Evolutionary conservation across 2,797 vertebrate species (phyloP).

Genomic region (Percopsis omiscomaycus): DNA sequence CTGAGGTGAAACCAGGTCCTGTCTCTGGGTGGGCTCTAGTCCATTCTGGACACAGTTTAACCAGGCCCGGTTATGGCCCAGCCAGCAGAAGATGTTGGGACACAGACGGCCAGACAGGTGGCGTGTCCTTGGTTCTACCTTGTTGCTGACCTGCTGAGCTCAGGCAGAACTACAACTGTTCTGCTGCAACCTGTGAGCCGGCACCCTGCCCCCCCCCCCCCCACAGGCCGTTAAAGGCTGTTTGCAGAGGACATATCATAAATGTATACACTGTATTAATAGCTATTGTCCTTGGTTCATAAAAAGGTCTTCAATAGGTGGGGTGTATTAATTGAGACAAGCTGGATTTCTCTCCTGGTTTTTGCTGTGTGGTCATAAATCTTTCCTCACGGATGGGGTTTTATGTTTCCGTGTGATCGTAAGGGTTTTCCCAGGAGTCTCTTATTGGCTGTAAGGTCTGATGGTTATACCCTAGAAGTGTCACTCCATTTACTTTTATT

Average conservation of each 20-base stretch:
- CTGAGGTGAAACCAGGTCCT: conserved; percentile 34
- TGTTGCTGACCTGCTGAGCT: conserved; percentile 17
- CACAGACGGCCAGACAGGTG: conserved; percentile 41
- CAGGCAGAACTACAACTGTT: conserved; percentile 34
- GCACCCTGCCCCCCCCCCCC: too few species aligned
- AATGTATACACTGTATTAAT: conserved; percentile 10
- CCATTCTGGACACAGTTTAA: conserved; percentile 31
- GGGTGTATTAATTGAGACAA: conserved; percentile 33
- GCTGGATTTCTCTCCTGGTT: background rate
- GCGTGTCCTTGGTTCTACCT: conserved; percentile 35
- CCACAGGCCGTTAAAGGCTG: conserved; percentile 70
- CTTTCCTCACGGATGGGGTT: conserved; percentile 36
- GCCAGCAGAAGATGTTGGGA: conserved; percentile 21
- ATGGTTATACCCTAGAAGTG: conserved; percentile 34
- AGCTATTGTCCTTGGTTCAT: conserved; percentile 17
- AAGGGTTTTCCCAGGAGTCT: conserved; percentile 9
- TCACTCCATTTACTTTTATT: too few species aligned
- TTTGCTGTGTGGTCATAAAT: conserved; percentile 9
- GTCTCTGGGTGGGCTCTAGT: conserved; percentile 13
- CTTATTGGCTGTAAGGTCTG: background rate
- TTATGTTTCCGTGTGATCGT: conserved; percentile 6
- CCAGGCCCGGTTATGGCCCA: conserved; percentile 14
- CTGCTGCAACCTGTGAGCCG: conserved; percentile 15
- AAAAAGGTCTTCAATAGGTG: conserved; percentile 20
- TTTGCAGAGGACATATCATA: conserved; percentile 59